Evolutionary conservation across 2,888 invertebrate species (phyloP).

Genomic region (Eumacrocentrus americanus): DNA sequence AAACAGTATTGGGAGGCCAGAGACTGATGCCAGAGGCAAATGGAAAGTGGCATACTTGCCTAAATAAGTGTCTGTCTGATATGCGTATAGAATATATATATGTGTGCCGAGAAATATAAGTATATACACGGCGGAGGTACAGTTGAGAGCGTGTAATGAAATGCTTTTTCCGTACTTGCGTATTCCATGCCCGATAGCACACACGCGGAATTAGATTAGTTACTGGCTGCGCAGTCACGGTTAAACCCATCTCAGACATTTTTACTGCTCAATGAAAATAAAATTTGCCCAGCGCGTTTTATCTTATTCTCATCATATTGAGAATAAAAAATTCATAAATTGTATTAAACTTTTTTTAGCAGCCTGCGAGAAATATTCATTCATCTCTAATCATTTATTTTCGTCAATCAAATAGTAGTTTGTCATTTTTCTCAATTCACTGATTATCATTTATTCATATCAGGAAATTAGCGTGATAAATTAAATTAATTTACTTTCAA

Average conservation of each 20-base stretch:
- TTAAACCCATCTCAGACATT: background rate
- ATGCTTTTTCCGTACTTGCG: constrained; percentile 11
- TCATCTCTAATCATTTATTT: too few relatives aligned
- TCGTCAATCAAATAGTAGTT: too few relatives aligned
- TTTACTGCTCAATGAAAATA: too few relatives aligned
- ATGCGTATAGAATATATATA: constrained; percentile 9
- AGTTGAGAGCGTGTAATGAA: background rate
- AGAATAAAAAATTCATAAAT: too few relatives aligned
- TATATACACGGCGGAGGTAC: background rate
- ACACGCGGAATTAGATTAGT: constrained; percentile 3
- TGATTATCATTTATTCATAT: too few relatives aligned
- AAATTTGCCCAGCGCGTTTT: too few relatives aligned
- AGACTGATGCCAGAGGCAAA: constrained; percentile 18
- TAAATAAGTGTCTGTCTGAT: constrained; percentile 36
- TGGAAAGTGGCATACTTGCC: constrained; percentile 53
- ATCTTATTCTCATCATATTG: too few relatives aligned
- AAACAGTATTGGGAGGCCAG: background rate
- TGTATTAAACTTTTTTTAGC: too few relatives aligned
- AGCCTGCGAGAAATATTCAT: too few relatives aligned
- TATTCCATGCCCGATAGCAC: constrained; percentile 19
- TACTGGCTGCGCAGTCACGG: background rate
- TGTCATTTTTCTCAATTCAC: too few relatives aligned
- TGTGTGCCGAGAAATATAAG: background rate
- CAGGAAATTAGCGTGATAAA: too few relatives aligned
- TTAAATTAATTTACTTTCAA: too few relatives aligned